These are phyloP conservation scores for Tyto alba DNA, from an alignment of 2,113 vertebrate species.

Conservation along the genomic window DNA sequence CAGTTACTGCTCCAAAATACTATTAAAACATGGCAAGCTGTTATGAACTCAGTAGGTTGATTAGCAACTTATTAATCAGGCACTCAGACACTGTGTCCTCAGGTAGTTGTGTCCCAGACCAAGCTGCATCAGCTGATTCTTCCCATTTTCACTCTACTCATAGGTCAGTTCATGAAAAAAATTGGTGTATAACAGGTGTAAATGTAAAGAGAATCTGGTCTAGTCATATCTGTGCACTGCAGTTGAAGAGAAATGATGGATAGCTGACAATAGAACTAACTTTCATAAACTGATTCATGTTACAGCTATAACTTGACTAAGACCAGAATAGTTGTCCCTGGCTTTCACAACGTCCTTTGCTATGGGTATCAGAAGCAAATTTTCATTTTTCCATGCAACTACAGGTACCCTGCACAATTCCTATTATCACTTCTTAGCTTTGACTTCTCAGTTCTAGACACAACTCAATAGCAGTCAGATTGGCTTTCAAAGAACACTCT, in stretches of 20 bases:
- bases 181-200: neutral
- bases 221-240: neutral
- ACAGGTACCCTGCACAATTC: neutral
- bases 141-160: neutral
- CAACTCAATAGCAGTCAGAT: neutral
- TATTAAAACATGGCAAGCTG: neutral
- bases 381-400: neutral
- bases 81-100: neutral
- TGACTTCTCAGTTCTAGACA: neutral
- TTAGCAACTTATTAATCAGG: neutral
- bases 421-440: neutral
- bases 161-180: neutral
- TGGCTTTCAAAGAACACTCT: neutral
- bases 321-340: neutral
- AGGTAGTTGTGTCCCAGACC: neutral
- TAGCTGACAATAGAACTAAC: neutral
- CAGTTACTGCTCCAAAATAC: neutral
- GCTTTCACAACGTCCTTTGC: neutral
- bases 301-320: neutral
- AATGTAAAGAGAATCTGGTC: neutral
- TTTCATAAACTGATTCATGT: neutral
- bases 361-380: neutral
- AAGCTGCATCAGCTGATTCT: neutral
- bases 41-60: neutral
- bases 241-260: neutral